Conservation (phyloP, 2,797 vertebrate genomes). For the Telmatherina bonti region DNA sequence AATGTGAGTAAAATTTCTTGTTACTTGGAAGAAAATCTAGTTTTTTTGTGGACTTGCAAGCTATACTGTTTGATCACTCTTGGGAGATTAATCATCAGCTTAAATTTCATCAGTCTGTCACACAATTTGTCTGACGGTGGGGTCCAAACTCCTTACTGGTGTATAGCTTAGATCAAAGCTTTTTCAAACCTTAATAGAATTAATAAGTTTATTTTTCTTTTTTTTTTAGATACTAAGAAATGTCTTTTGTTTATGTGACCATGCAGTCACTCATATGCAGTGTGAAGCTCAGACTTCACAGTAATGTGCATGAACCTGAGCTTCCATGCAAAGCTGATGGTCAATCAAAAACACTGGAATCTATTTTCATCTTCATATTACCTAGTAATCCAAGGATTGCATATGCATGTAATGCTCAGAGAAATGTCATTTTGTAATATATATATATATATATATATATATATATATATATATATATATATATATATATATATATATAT, state of each 20-base stretch:
- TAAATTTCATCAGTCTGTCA: background rate
- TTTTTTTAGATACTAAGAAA: background rate
- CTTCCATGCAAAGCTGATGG: background rate
- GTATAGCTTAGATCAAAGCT: too few species aligned
- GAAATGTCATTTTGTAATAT: background rate
- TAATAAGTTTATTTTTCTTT: background rate
- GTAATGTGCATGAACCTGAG: background rate
- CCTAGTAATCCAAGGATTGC: background rate
- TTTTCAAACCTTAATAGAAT: background rate
- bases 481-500: too few species aligned
- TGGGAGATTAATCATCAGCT: background rate
- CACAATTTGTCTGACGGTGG: background rate
- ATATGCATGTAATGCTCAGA: background rate
- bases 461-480: too few species aligned
- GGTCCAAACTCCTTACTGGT: background rate
- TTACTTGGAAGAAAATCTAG: background rate
- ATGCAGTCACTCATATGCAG: background rate
- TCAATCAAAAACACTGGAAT: background rate
- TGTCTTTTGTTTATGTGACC: background rate
- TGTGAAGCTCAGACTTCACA: background rate
- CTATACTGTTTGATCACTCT: background rate
- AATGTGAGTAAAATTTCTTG: background rate
- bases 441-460: too few species aligned
- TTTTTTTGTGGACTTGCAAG: background rate
- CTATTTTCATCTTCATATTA: background rate